Percentiles rank a stretch among this genome's conserved stretches.
phyloP scores from a whole-genome alignment of 2,888 invertebrate species.

The Hypselothyrea guttata region DNA sequence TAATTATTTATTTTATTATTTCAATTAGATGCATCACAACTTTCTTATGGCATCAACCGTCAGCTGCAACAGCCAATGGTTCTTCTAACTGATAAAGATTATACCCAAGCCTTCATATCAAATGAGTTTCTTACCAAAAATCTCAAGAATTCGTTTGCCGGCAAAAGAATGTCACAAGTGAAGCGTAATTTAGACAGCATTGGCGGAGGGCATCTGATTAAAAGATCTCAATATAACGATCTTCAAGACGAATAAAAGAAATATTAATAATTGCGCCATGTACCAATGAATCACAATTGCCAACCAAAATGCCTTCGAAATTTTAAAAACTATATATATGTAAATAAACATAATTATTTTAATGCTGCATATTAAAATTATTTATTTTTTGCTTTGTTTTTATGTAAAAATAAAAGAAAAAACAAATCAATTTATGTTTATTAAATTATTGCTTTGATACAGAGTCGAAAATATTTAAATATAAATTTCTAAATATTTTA shows the following conservation, averaged over 20 bases:
- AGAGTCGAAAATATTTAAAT: no score
- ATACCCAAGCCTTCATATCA: conserved; percentile 17
- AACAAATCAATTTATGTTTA: no score
- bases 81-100: conserved; percentile 28
- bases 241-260: neutral
- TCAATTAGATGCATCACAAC: conserved; percentile 45
- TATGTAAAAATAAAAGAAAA: conserved; percentile 8
- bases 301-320: conserved; percentile 13
- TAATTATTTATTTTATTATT: conserved; percentile 34
- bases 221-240: conserved; percentile 33
- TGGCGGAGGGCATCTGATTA: conserved; percentile 66
- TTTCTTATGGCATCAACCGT: conserved; percentile 37
- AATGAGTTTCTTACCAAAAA: conserved; percentile 26
- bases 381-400: neutral
- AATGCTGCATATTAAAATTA: neutral
- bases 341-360: conserved; percentile 14
- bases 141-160: conserved; percentile 6
- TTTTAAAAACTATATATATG: conserved; percentile 23
- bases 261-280: neutral
- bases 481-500: no score
- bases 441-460: no score
- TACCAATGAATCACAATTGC: conserved; percentile 6
- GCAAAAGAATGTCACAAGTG: conserved; percentile 4
- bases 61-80: conserved; percentile 25
- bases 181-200: conserved; percentile 68